Conservation (phyloP, 2,113 vertebrate species). For the Beaufortia kweichowensis region DNA sequence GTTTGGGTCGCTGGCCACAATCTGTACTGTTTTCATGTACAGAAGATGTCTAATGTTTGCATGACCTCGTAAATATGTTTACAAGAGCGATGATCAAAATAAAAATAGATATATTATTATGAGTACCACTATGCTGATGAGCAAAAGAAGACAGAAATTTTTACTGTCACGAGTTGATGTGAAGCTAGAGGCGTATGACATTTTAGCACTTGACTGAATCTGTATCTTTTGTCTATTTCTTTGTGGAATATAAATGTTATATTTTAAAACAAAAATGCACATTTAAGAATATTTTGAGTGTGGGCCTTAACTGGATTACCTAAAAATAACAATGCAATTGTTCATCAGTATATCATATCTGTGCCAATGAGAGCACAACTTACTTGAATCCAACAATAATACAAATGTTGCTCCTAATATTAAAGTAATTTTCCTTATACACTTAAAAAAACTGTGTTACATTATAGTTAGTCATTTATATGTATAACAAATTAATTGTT, state of each 20-base stretch:
- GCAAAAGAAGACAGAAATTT: conserved; percentile 67
- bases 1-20: conserved; percentile 65
- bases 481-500: not conserved
- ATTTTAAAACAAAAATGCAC: conserved; percentile 55
- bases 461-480: too few species aligned
- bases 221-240: conserved; percentile 20
- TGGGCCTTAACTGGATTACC: conserved; percentile 14
- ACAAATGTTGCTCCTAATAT: not conserved
- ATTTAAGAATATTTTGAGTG: conserved; percentile 7
- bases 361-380: conserved; percentile 8
- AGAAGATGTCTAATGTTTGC: conserved; percentile 79
- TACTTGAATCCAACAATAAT: conserved; percentile 9
- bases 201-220: conserved; percentile 64
- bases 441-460: not conserved
- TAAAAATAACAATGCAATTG: not conserved
- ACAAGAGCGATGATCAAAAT: conserved; percentile 77
- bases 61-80: conserved; percentile 81
- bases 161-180: conserved; percentile 72
- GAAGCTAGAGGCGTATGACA: conserved; percentile 73
- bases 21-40: conserved; percentile 75
- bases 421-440: not conserved
- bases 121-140: conserved; percentile 72
- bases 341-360: conserved; percentile 3
- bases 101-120: conserved; percentile 53
- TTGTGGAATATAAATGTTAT: conserved; percentile 52